Percentiles rank a stretch among this genome's conserved stretches.
phyloP scores from a whole-genome alignment of 2,888 invertebrate genomes.

The Tyria jacobaeae region DNA sequence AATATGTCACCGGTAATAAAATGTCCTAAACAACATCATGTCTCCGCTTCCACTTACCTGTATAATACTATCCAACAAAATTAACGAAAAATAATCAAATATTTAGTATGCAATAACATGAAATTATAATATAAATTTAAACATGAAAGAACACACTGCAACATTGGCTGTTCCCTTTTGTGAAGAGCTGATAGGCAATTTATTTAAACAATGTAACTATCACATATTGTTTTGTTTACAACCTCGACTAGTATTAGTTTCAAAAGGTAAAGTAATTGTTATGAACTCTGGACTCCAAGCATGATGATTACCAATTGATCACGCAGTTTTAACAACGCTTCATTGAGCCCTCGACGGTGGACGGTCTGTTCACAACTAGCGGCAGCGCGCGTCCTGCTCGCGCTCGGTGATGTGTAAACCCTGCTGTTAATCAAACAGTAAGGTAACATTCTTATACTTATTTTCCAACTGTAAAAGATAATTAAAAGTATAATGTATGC shows the following conservation, averaged over 20 bases:
- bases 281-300: not conserved
- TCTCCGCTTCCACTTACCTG: not conserved
- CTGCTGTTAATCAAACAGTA: slow-evolving; percentile 65
- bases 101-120: not conserved
- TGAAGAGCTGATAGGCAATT: not conserved
- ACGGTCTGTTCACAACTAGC: slow-evolving; percentile 2
- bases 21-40: no score
- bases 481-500: slow-evolving; percentile 73
- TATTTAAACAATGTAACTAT: not conserved
- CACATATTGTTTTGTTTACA: not conserved
- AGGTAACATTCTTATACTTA: slow-evolving; percentile 66
- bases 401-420: slow-evolving; percentile 70
- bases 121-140: no score
- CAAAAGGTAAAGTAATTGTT: not conserved
- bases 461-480: slow-evolving; percentile 80
- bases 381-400: slow-evolving; percentile 41
- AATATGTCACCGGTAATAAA: not conserved
- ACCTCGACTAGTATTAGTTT: slow-evolving; percentile 3
- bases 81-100: not conserved
- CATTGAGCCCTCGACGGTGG: slow-evolving; percentile 2
- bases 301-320: not conserved
- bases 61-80: not conserved
- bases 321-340: not conserved
- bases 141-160: no score
- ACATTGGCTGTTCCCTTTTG: no score